phyloP scores from a whole-genome alignment of 2,113 vertebrate species.

The Balaeniceps rex region DNA sequence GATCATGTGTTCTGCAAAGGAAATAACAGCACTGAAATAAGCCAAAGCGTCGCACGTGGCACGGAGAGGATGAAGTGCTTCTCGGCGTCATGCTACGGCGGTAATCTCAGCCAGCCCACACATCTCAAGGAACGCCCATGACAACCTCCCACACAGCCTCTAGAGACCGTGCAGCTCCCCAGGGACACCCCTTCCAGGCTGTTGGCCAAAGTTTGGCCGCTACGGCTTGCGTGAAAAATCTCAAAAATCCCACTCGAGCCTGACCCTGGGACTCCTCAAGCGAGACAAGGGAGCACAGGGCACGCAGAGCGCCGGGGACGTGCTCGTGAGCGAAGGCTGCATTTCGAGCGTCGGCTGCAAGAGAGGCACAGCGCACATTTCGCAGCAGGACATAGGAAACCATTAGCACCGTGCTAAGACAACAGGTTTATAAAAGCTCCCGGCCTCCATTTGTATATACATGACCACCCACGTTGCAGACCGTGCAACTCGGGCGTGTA shows the following conservation, averaged over 20 bases:
- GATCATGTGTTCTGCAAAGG: not conserved
- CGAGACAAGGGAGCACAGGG: not conserved
- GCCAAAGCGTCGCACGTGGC: fast-evolving
- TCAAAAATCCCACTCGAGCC: not conserved
- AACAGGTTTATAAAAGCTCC: not conserved
- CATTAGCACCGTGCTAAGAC: not conserved
- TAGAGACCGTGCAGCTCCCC: not conserved
- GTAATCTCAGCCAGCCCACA: not conserved
- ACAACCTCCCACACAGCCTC: not conserved
- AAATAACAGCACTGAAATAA: not conserved
- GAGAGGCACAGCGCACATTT: not conserved
- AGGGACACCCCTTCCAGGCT: not conserved
- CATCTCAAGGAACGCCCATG: not conserved
- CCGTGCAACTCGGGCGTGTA: not conserved
- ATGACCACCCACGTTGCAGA: not conserved
- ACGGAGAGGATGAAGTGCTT: not conserved
- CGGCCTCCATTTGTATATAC: not conserved
- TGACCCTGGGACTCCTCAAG: not conserved
- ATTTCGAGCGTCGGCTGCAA: fast-evolving
- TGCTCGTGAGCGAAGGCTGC: not conserved
- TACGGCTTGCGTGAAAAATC: fast-evolving
- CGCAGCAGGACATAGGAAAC: not conserved
- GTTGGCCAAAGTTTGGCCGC: fast-evolving
- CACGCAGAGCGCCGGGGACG: not conserved
- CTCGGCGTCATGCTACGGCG: not conserved